Conservation (phyloP, 2,797 vertebrate species). For the Chromis chromis region DNA sequence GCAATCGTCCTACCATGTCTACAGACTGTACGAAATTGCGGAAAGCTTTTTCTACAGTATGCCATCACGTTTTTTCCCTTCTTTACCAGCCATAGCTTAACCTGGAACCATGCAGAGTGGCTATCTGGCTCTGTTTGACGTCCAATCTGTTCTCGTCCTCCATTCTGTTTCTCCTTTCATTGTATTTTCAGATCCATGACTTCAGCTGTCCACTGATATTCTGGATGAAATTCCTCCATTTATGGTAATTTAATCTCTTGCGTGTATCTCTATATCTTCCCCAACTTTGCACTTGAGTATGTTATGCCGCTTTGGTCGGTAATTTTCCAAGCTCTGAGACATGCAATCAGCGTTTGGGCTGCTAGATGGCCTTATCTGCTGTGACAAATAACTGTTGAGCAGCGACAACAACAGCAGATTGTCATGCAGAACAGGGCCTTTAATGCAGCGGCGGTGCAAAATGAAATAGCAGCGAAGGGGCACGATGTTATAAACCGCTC, state of each 20-base stretch:
- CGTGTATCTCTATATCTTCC: conserved; percentile 45
- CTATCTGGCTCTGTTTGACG: conserved; percentile 53
- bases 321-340: conserved; percentile 67
- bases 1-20: conserved; percentile 45
- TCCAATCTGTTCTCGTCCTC: conserved; percentile 51
- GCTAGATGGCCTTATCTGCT: conserved; percentile 64
- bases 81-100: conserved; percentile 55
- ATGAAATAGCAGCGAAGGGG: conserved; percentile 74
- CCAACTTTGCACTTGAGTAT: conserved; percentile 28
- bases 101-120: conserved; percentile 52
- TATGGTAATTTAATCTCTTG: conserved; percentile 42
- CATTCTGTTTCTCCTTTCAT: conserved; percentile 52
- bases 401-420: conserved; percentile 67
- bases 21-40: conserved; percentile 50
- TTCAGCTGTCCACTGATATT: conserved; percentile 49
- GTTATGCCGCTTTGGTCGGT: conserved; percentile 47
- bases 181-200: conserved; percentile 43
- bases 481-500: conserved; percentile 73
- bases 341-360: conserved; percentile 59
- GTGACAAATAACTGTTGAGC: conserved; percentile 76
- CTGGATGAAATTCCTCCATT: conserved; percentile 35
- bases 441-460: conserved; percentile 65
- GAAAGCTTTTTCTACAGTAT: conserved; percentile 46
- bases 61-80: conserved; percentile 50
- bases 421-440: conserved; percentile 71